A percentile compares a stretch with the other conserved stretches of the same genome.
phyloP scores from a whole-genome alignment of 1,140 invertebrate species.

The Rhizoglyphus robini region DNA sequence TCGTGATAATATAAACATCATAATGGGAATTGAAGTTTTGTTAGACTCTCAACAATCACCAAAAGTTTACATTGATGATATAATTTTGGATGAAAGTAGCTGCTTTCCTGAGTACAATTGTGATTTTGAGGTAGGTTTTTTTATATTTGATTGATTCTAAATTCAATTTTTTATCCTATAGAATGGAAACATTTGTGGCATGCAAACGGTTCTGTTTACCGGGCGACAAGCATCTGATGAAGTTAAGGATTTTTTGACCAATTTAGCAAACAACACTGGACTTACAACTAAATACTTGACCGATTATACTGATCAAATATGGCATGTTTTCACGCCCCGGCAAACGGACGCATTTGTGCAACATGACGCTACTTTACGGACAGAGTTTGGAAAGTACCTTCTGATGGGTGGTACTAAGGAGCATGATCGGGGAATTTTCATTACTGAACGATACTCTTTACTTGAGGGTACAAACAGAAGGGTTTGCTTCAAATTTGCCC shows the following conservation, averaged over 20 bases:
- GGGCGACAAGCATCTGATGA: background rate
- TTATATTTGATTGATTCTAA: background rate
- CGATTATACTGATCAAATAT: background rate
- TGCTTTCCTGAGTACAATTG: background rate
- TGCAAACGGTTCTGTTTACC: background rate
- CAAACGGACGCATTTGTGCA: background rate
- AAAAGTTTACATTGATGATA: background rate
- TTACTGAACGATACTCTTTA: background rate
- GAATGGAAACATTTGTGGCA: background rate
- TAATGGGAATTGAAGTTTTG: too few relatives aligned
- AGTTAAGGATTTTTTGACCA: background rate
- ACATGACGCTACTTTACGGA: background rate
- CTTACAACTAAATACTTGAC: background rate
- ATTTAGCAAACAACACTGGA: background rate
- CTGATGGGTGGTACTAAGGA: background rate
- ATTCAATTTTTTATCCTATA: background rate
- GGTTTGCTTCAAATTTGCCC: background rate
- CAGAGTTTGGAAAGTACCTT: background rate
- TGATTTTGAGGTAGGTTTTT: constrained; percentile 11
- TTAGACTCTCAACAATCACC: too few relatives aligned
- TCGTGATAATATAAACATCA: background rate
- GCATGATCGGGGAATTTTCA: background rate
- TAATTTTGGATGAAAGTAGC: background rate
- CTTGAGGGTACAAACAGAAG: background rate
- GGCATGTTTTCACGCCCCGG: background rate